Conservation (phyloP, 2,113 vertebrate species). For the Phocoena phocoena region DNA sequence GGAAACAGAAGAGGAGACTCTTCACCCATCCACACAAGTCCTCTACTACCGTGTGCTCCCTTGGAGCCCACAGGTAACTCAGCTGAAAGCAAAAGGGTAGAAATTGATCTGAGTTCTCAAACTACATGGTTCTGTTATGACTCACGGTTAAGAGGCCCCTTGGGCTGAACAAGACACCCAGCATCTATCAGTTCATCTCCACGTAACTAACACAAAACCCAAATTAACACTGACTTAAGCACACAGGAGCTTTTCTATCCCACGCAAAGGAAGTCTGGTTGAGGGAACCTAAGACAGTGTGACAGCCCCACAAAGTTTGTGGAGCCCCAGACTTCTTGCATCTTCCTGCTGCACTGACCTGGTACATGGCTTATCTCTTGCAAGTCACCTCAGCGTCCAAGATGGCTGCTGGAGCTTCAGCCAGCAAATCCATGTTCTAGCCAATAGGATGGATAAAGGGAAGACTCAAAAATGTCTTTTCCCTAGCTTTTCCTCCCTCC, state of each 20-base stretch:
- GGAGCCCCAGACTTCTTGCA: background rate
- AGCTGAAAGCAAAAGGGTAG: background rate
- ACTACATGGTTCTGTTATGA: background rate
- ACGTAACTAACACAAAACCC: background rate
- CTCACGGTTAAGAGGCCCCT: background rate
- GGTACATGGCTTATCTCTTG: background rate
- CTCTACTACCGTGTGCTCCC: background rate
- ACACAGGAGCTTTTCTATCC: background rate
- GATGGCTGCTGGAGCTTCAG: background rate
- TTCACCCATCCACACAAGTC: background rate
- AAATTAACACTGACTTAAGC: background rate
- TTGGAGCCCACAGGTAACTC: background rate
- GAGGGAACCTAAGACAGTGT: background rate
- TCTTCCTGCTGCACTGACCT: background rate
- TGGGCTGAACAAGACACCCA: background rate
- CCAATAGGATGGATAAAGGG: background rate
- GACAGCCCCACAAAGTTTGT: background rate
- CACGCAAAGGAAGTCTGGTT: background rate
- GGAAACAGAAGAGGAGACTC: background rate
- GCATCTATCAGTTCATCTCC: background rate
- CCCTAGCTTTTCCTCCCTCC: background rate
- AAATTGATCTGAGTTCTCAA: background rate
- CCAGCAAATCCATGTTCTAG: background rate
- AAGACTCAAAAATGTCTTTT: background rate
- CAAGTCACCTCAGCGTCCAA: background rate